Evolutionary conservation across 2,797 vertebrate genomes (phyloP), one percentile per base, ranked within the genome.

Genomic region (Tokudaia muenninki): DNA sequence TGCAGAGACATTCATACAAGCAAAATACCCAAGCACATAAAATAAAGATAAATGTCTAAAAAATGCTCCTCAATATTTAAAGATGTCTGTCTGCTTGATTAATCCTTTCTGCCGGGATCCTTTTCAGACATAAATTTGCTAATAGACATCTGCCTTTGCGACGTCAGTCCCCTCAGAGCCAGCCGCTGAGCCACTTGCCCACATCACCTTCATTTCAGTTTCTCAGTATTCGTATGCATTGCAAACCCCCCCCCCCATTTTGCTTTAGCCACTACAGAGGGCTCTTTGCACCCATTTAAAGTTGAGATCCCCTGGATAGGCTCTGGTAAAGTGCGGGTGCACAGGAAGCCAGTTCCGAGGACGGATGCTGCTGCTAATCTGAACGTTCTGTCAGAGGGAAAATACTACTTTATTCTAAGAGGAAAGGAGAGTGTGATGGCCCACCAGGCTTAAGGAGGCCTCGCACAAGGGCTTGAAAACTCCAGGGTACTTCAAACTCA

Each of bases 221-320:
- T 95, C 80, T 61, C 74, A 41, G 59, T 52, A 84, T 80, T 78
- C 17, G 11, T 44, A 12, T 37, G 9, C 87, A 6, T 82, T 94
- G 90, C 81, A 63, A 80, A 95, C 74, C 44, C 82, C 59, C 47
- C 89, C 87, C 59, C 47, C 89, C 87, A 24, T 63, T 93, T 74
- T 92, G 65, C 41, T 67, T 96, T 34, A 86, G 92, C 12, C 50
- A 14, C 50, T 70, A 7, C 31, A 86, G 63, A 86, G 37, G 9
- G 55, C 70, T 84, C 63, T 67, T 80, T 90, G 87, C 78, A 37
- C 74, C 77, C 55, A 19, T 90, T 96, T 96, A 82, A 95, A 96
- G 41, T 57, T 92, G 83, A 95, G 24, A 17, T 83, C 91, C 61
- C 94, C 78, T 81, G 70, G 34, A 31, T 65, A 93, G 88, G 90